Evolutionary conservation across 2,888 invertebrate genomes (phyloP).

Genomic region (Callosobruchus maculatus): DNA sequence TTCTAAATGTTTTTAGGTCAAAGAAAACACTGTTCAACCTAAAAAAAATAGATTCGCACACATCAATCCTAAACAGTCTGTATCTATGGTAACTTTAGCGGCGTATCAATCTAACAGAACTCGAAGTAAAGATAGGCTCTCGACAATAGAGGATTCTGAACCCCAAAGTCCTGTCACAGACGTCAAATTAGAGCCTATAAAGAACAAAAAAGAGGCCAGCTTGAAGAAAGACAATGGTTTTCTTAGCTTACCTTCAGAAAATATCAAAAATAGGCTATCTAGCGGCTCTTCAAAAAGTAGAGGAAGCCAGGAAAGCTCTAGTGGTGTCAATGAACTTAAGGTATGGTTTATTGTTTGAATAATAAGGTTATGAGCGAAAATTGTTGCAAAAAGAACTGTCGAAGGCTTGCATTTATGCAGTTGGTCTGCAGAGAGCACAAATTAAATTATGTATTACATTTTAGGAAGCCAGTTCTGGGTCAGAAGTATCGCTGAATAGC

Average conservation of each 20-base stretch:
- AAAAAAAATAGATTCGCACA: slow-evolving; percentile 25
- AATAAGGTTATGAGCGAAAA: not conserved
- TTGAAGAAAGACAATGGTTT: slow-evolving; percentile 44
- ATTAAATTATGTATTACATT: not conserved
- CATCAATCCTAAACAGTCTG: slow-evolving; percentile 23
- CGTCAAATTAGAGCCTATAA: slow-evolving; percentile 34
- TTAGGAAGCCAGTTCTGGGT: slow-evolving; percentile 6
- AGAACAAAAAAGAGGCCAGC: slow-evolving; percentile 22
- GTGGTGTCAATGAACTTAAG: slow-evolving; percentile 4
- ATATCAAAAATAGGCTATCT: slow-evolving; percentile 57
- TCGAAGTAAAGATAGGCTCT: slow-evolving; percentile 14
- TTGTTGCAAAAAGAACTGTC: no score
- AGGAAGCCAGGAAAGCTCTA: slow-evolving; percentile 12
- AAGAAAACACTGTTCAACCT: slow-evolving; percentile 28
- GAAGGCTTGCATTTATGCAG: no score
- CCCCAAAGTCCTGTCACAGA: slow-evolving; percentile 48
- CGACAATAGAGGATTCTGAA: slow-evolving; percentile 12
- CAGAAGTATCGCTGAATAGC: slow-evolving; percentile 5
- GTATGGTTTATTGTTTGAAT: not conserved
- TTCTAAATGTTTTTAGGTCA: slow-evolving; percentile 26
- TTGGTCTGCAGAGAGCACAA: no score
- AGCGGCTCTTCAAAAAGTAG: slow-evolving; percentile 42
- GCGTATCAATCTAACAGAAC: slow-evolving; percentile 12
- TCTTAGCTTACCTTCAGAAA: slow-evolving; percentile 54
- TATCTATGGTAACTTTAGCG: slow-evolving; percentile 27